These are phyloP conservation scores for Globodera rostochiensis DNA, from an alignment of 1,140 invertebrate species.

Conservation along the genomic window DNA sequence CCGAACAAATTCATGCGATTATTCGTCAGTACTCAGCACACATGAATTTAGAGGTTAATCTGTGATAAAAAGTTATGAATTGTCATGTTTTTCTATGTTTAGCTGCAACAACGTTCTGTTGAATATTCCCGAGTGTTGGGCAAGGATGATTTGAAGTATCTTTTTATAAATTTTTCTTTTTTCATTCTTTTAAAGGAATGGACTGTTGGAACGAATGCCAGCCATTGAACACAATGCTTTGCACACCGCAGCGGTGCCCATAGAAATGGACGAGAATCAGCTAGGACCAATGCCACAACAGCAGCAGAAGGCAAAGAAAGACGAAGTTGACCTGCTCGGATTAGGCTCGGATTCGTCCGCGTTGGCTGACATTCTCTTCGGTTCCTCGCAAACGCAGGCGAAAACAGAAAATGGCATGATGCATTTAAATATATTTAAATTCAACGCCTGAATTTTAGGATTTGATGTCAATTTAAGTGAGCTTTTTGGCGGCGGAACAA, in stretches of 20 bases:
- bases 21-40: conserved; percentile 51
- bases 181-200: conserved; percentile 63
- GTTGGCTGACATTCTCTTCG: conserved; percentile 24
- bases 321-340: conserved; percentile 30
- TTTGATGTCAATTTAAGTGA: conserved; percentile 17
- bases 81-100: neutral
- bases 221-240: conserved; percentile 68
- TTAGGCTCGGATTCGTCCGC: conserved; percentile 20
- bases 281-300: neutral
- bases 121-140: conserved; percentile 39
- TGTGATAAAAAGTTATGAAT: neutral
- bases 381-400: neutral
- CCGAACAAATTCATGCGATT: conserved; percentile 44
- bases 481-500: neutral
- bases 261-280: conserved; percentile 45
- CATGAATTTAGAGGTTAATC: conserved; percentile 46
- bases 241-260: conserved; percentile 63
- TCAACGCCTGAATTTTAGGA: neutral
- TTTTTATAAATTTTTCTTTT: conserved; percentile 25
- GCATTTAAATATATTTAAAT: conserved; percentile 1
- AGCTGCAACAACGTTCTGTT: conserved; percentile 49
- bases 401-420: conserved; percentile 6
- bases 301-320: neutral
- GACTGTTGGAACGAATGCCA: conserved; percentile 92
- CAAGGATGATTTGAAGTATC: conserved; percentile 45